These are phyloP conservation scores for Limanda limanda DNA, from an alignment of 2,113 vertebrate genomes.

Conservation along the genomic window DNA sequence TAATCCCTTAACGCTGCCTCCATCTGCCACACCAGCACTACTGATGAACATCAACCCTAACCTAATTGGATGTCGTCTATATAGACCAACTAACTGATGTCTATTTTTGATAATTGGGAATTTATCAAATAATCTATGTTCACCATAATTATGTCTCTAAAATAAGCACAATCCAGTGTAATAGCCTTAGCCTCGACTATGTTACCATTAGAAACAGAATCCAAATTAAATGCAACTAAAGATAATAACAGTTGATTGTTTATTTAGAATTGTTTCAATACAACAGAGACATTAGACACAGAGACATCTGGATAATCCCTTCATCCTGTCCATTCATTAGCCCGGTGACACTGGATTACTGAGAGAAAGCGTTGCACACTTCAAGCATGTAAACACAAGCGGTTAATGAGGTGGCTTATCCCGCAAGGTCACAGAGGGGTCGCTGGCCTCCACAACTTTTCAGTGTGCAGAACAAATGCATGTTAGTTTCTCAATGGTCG, in stretches of 20 bases:
- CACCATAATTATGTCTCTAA: neutral
- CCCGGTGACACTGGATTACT: conserved; percentile 38
- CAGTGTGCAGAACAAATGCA: neutral
- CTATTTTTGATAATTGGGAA: neutral
- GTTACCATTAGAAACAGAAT: neutral
- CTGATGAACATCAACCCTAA: conserved; percentile 24
- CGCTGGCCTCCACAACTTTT: conserved; percentile 2
- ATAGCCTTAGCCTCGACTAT: neutral
- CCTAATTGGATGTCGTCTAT: neutral
- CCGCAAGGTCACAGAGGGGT: conserved; percentile 33
- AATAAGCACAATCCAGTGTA: neutral
- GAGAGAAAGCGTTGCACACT: neutral
- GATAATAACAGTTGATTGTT: too few relatives aligned
- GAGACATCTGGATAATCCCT: neutral
- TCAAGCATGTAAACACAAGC: conserved; percentile 33
- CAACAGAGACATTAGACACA: neutral
- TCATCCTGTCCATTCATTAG: conserved; percentile 17
- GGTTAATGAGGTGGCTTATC: conserved; percentile 31
- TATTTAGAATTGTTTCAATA: too few relatives aligned
- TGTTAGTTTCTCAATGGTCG: neutral
- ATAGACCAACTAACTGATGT: conserved; percentile 22
- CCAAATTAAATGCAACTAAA: neutral
- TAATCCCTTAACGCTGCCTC: conserved; percentile 77
- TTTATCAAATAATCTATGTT: neutral
- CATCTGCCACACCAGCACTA: conserved; percentile 58